Evolutionary conservation across 2,113 vertebrate species (phyloP).

Genomic region (Burhinus bistriatus): DNA sequence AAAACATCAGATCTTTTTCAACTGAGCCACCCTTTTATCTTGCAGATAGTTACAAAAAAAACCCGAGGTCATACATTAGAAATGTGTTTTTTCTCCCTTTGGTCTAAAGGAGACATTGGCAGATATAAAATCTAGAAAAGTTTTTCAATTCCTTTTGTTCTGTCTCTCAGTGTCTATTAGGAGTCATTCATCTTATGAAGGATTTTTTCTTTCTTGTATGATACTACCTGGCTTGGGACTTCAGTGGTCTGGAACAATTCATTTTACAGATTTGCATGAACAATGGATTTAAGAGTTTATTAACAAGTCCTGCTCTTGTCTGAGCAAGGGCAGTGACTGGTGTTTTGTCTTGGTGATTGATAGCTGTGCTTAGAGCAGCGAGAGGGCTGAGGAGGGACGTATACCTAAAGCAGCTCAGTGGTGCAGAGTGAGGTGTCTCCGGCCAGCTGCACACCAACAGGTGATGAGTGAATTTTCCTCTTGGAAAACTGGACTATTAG

Average conservation of each 20-base stretch:
- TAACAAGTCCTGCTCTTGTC: not conserved
- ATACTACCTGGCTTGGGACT: not conserved
- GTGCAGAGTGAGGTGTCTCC: not conserved
- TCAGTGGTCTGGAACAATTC: not conserved
- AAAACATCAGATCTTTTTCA: not conserved
- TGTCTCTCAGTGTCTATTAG: not conserved
- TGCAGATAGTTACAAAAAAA: not conserved
- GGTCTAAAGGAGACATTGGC: not conserved
- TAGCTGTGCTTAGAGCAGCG: not conserved
- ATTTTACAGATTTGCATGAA: not conserved
- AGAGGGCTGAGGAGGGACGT: not conserved
- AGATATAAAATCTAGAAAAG: not conserved
- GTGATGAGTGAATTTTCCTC: not conserved
- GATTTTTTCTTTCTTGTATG: not conserved
- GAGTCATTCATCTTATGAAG: not conserved
- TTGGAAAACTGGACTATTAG: not conserved
- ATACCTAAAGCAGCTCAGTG: not conserved
- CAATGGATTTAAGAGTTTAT: not conserved
- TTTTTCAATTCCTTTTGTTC: not conserved
- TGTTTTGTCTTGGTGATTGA: not conserved
- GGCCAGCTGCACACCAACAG: not conserved
- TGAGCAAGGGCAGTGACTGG: not conserved
- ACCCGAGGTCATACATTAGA: not conserved
- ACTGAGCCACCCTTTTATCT: not conserved
- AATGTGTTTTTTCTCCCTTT: not conserved